A percentile compares a stretch with the other conserved stretches of the same genome.
These are phyloP conservation scores for Sycophila texana DNA, from an alignment of 2,888 invertebrate species.

Conservation along the genomic window DNA sequence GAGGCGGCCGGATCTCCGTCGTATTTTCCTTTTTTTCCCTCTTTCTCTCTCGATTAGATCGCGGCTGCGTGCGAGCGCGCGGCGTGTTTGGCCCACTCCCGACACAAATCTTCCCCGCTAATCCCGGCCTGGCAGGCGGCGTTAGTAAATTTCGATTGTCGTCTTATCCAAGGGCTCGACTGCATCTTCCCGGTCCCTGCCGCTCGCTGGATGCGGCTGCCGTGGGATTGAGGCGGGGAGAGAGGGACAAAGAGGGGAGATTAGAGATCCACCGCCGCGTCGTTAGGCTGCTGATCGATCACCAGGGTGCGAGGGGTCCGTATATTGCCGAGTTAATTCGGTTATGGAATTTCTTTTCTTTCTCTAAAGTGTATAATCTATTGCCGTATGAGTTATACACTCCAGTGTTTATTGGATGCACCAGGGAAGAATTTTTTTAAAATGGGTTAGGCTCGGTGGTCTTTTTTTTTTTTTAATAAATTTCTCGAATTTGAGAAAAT, in stretches of 20 bases:
- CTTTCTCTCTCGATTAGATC: constrained; percentile 22
- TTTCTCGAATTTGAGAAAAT: constrained; percentile 2
- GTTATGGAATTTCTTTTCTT: constrained; percentile 31
- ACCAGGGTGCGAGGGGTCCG: background rate
- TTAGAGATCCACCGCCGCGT: constrained; percentile 6
- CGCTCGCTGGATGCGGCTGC: background rate
- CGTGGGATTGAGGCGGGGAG: background rate
- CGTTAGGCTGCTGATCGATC: constrained; percentile 25
- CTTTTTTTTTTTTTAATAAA: constrained; percentile 18
- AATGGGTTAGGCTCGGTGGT: too few species aligned
- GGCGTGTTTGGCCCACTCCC: background rate
- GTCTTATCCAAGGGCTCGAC: constrained; percentile 20
- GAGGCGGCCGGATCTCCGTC: background rate
- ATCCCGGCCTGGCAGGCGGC: background rate
- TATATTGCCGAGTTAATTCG: constrained; percentile 17
- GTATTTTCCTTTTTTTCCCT: background rate
- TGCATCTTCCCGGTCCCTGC: constrained; percentile 22
- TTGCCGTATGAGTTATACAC: background rate
- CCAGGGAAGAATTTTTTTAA: background rate
- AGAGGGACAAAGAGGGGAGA: background rate
- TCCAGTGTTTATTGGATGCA: too few species aligned
- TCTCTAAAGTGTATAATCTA: constrained; percentile 17
- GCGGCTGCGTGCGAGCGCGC: background rate
- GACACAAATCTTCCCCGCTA: constrained; percentile 22
- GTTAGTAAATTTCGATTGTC: constrained; percentile 45